Evolutionary conservation across 2,888 invertebrate species (phyloP).

Genomic region (Troides aeacus): DNA sequence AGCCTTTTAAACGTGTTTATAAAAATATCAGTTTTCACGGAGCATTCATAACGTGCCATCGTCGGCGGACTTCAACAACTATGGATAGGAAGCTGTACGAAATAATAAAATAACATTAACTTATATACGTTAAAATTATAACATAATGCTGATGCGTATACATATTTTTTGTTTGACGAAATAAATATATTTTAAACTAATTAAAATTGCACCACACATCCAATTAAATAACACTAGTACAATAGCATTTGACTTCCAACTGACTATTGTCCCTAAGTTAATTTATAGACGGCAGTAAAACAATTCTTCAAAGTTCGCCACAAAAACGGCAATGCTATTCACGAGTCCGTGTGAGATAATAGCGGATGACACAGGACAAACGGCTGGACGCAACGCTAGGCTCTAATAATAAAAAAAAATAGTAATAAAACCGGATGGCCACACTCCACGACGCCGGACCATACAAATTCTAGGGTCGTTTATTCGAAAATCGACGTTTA

Average conservation of each 20-base stretch:
- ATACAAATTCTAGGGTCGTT: constrained; percentile 66
- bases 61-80: constrained; percentile 14
- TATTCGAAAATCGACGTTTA: constrained; percentile 70
- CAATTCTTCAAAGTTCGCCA: constrained; percentile 74
- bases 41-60: constrained; percentile 20
- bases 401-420: constrained; percentile 53
- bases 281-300: constrained; percentile 75
- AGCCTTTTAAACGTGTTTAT: constrained; percentile 49
- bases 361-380: constrained; percentile 69
- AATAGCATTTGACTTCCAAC: constrained; percentile 49
- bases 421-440: constrained; percentile 70
- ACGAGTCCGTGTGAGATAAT: constrained; percentile 70
- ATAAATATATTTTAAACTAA: background rate
- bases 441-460: constrained; percentile 46
- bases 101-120: background rate
- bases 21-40: constrained; percentile 56
- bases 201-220: background rate
- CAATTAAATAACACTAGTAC: constrained; percentile 26
- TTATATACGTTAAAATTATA: background rate
- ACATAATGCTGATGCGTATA: background rate
- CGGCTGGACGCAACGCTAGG: constrained; percentile 69
- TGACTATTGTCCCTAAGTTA: constrained; percentile 47
- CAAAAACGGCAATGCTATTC: constrained; percentile 70
- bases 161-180: background rate
- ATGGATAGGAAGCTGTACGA: background rate